Evolutionary conservation across 2,888 invertebrate genomes (phyloP), one percentile per base, ranked within the genome.

Genomic region (Ernsta delagoae): DNA sequence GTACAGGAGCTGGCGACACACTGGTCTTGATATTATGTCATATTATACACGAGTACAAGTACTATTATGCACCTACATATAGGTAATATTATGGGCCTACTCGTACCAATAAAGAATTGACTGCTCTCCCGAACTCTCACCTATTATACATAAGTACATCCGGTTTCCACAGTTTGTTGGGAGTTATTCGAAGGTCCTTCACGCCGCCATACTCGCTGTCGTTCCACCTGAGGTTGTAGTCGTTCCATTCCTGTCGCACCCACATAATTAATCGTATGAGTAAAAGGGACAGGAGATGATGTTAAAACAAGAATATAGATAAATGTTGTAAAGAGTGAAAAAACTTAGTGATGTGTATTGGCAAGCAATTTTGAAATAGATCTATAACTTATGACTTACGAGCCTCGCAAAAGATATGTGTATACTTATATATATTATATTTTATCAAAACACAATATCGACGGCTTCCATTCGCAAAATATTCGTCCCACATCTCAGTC

Each of bases 121-220:
- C 36, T n/a, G 41, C n/a, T 54, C 56, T 59, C 57, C 16, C 60
- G 63, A 62, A 43, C 65, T 75, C 90, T 92, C 85, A 98, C 98
- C 99, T 99, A 96, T 99, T 99, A 94, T 99, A 99, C 97, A 99
- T 98, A 77, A 99, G 97, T 82, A 99, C 98, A 94, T 99, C 99
- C 74, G 99, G 99, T 89, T 98, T 98, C 99, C 99, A 99, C 75
- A 99, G 95, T 88, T 97, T 97, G 91, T 97, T 97, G 64, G 99
- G 98, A 74, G 99, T 98, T 86, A 99, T 98, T 83, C 98, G 95
- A 72, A 99, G 95, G 87, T 98, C 98, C 88, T 97, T 98, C 68
- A 99, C 97, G 67, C 97, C 97, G 50, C 98, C 99, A 86, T 97
- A 99, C 83, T 99, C 98, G 71, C 97, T 95, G 86, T 97, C 97